Conservation (phyloP, 2,888 invertebrate species). For the Notodonta dromedarius region DNA sequence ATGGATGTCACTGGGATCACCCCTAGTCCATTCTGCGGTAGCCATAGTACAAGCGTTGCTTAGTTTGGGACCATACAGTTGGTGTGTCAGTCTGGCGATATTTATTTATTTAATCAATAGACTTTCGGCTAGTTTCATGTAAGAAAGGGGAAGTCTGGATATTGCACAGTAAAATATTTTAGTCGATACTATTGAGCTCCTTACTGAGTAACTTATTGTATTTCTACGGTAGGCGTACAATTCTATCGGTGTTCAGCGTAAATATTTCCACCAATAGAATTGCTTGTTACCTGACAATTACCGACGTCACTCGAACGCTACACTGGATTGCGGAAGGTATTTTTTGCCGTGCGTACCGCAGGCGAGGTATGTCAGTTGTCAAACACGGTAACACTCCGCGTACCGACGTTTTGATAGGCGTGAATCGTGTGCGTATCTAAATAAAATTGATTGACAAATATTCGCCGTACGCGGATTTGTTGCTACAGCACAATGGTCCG, state of each 20-base stretch:
- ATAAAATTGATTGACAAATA: slow-evolving; percentile 40
- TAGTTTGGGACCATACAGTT: too few species aligned
- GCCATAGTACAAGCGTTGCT: too few species aligned
- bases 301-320: slow-evolving; percentile 28
- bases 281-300: slow-evolving; percentile 46
- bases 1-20: too few species aligned
- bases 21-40: too few species aligned
- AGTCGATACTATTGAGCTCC: too few species aligned
- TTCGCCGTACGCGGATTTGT: slow-evolving; percentile 28
- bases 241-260: slow-evolving; percentile 9
- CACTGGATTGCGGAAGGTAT: background rate
- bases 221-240: too few species aligned
- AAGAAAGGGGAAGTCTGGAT: too few species aligned
- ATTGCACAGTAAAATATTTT: too few species aligned
- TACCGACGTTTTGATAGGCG: slow-evolving; percentile 35
- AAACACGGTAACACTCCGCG: slow-evolving; percentile 26
- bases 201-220: too few species aligned
- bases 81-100: too few species aligned
- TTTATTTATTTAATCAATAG: too few species aligned
- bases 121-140: too few species aligned
- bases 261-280: slow-evolving; percentile 31
- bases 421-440: slow-evolving; percentile 34
- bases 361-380: slow-evolving; percentile 35
- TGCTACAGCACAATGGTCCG: slow-evolving; percentile 19
- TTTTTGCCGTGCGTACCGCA: slow-evolving; percentile 26